Percentiles rank a stretch among this genome's conserved stretches.
Conservation (phyloP, 92 coral and sea anemone genomes). For the Hydrozoanthus gracilis region DNA sequence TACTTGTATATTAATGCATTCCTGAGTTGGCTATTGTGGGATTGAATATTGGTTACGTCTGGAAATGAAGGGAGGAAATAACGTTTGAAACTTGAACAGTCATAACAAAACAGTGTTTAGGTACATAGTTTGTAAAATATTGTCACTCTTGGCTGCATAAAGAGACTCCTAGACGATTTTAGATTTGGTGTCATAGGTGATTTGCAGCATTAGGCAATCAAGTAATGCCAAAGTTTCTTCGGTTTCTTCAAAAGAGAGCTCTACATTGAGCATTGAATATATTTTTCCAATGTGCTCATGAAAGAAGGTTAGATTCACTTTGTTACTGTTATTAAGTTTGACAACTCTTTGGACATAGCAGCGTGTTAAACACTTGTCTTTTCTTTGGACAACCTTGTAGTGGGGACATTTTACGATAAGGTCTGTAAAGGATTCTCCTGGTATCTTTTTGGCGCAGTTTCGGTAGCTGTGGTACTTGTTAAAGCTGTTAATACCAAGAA, state of each 20-base stretch:
- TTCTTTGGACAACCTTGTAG: constrained; percentile 51
- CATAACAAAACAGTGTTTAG: constrained; percentile 16
- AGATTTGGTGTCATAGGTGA: constrained; percentile 54
- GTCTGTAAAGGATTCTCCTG: constrained; percentile 53
- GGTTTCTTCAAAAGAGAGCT: constrained; percentile 46
- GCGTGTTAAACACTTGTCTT: constrained; percentile 48
- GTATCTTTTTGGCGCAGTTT: constrained; percentile 56
- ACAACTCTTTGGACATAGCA: constrained; percentile 50
- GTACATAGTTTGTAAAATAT: constrained; percentile 14
- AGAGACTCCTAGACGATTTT: constrained; percentile 48
- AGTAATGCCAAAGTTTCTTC: constrained; percentile 49
- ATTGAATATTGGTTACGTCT: constrained; percentile 9
- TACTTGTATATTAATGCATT: constrained; percentile 17
- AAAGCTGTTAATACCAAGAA: constrained; percentile 44
- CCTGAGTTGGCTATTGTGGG: constrained; percentile 18
- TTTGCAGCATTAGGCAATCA: constrained; percentile 41
- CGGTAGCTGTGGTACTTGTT: constrained; percentile 48
- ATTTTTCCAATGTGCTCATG: constrained; percentile 41
- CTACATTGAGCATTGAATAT: constrained; percentile 26
- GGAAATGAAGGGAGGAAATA: constrained; percentile 18
- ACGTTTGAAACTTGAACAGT: constrained; percentile 17
- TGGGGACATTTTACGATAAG: constrained; percentile 38
- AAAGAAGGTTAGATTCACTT: constrained; percentile 47
- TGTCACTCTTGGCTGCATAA: constrained; percentile 19
- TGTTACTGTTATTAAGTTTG: constrained; percentile 39